phyloP scores from a whole-genome alignment of 2,113 vertebrate genomes.

The Passerina amoena region DNA sequence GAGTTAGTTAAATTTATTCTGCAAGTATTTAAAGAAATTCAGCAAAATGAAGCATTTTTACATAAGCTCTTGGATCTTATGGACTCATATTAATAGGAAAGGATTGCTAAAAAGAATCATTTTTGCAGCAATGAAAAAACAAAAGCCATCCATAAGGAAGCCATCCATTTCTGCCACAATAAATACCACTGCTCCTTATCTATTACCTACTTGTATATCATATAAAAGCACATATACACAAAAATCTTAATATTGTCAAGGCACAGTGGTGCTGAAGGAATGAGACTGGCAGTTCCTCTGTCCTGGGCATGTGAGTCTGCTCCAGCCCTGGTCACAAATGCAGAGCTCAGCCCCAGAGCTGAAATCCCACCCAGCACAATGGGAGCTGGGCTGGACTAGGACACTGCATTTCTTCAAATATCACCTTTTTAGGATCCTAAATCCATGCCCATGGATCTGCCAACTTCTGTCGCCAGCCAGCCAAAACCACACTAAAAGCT shows the following conservation, averaged over 20 bases:
- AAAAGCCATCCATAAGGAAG: background rate
- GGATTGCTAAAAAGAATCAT: background rate
- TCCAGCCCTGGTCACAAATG: background rate
- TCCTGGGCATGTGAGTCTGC: accelerated
- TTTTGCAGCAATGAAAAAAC: background rate
- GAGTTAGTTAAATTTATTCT: background rate
- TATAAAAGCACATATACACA: background rate
- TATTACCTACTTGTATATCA: accelerated
- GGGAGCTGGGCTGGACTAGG: background rate
- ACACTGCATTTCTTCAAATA: background rate
- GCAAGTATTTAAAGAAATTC: background rate
- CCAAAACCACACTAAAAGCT: background rate
- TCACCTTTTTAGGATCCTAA: background rate
- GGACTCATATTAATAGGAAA: background rate
- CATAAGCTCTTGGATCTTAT: no score
- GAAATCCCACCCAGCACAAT: background rate
- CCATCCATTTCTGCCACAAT: background rate
- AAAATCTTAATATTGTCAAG: background rate
- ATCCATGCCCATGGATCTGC: background rate
- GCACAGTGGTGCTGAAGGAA: background rate
- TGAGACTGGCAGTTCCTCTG: background rate
- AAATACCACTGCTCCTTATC: background rate
- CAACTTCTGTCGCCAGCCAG: background rate
- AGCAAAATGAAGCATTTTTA: background rate
- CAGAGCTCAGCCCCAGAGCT: background rate